These are phyloP conservation scores for Anthonomus grandis DNA, from an alignment of 1,140 invertebrate genomes.

Conservation along the genomic window DNA sequence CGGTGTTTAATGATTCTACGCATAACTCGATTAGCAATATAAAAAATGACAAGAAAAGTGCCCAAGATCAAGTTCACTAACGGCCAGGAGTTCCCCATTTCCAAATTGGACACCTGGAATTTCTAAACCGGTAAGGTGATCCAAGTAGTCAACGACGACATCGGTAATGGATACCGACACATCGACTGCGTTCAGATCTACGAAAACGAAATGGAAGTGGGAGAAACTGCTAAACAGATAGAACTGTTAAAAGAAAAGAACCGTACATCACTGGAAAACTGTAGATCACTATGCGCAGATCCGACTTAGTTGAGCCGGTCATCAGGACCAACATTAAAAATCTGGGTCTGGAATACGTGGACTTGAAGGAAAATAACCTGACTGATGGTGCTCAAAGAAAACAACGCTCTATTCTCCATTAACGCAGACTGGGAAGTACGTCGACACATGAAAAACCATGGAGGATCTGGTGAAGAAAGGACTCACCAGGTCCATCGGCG, in stretches of 20 bases:
- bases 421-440: constrained; percentile 64
- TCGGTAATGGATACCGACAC: constrained; percentile 70
- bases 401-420: constrained; percentile 16
- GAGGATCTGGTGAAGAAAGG: constrained; percentile 73
- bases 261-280: constrained; percentile 63
- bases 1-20: background rate
- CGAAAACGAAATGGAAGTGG: constrained; percentile 81
- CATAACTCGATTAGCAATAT: background rate
- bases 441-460: constrained; percentile 89
- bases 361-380: constrained; percentile 79
- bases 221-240: constrained; percentile 68
- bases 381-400: constrained; percentile 56
- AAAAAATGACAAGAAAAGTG: constrained; percentile 23
- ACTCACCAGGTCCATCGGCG: constrained; percentile 72
- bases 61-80: constrained; percentile 55
- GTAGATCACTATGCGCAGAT: constrained; percentile 64
- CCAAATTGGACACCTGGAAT: constrained; percentile 73
- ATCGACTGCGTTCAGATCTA: constrained; percentile 70
- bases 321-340: constrained; percentile 61
- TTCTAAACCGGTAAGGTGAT: constrained; percentile 41
- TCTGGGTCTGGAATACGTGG: constrained; percentile 69
- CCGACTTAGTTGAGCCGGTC: constrained; percentile 58
- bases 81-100: constrained; percentile 58
- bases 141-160: constrained; percentile 52
- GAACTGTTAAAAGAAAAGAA: constrained; percentile 66